A percentile compares a stretch with the other conserved stretches of the same genome.
Conservation (phyloP, 2,888 invertebrate genomes). For the Mesoligia furuncula region DNA sequence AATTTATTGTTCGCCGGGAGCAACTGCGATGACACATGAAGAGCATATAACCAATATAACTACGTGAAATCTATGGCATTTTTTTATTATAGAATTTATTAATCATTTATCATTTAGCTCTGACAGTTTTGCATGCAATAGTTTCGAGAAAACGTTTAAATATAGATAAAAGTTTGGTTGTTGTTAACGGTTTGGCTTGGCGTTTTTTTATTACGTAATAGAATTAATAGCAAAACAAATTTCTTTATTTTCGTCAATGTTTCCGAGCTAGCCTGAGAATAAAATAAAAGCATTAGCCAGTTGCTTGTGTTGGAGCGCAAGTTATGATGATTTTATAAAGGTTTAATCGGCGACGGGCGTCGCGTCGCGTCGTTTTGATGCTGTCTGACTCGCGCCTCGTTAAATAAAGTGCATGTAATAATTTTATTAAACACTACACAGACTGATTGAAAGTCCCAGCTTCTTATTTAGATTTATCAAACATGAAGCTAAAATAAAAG, state of each 20-base stretch:
- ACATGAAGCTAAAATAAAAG: conserved; percentile 7
- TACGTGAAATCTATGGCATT: conserved; percentile 57
- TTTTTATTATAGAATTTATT: conserved; percentile 66
- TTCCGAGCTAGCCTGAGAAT: conserved; percentile 36
- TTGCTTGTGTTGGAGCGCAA: conserved; percentile 33
- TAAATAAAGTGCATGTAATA: conserved; percentile 60
- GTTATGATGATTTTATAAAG: conserved; percentile 57
- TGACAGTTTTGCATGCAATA: conserved; percentile 57
- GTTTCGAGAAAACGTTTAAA: conserved; percentile 51
- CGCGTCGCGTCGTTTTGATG: conserved; percentile 45
- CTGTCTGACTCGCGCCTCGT: conserved; percentile 38
- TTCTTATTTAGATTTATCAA: conserved; percentile 33
- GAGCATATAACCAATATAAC: conserved; percentile 61
- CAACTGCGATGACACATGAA: conserved; percentile 66
- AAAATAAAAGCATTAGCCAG: conserved; percentile 49
- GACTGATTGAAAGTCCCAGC: conserved; percentile 34
- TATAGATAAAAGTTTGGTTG: conserved; percentile 46
- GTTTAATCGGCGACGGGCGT: conserved; percentile 46
- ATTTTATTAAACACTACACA: conserved; percentile 52
- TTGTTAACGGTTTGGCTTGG: conserved; percentile 27
- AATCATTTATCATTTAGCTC: conserved; percentile 58
- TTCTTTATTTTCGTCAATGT: conserved; percentile 39
- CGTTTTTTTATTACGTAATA: conserved; percentile 33
- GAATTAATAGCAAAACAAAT: conserved; percentile 52
- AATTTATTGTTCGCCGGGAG: conserved; percentile 64